Percentiles rank a stretch among this genome's conserved stretches.
Conservation (phyloP, 2,113 vertebrate species). For the Plotosus lineatus region DNA sequence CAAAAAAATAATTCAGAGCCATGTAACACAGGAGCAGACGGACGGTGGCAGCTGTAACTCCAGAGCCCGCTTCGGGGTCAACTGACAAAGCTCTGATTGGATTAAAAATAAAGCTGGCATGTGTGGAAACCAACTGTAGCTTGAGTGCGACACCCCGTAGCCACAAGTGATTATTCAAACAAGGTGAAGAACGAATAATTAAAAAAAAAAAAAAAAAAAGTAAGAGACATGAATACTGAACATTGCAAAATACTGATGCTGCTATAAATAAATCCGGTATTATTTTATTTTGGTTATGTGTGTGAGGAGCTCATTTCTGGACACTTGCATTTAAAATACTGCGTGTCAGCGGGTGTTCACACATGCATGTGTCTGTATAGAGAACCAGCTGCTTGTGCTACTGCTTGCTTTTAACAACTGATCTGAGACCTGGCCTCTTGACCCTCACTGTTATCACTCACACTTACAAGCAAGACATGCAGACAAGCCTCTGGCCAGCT, state of each 20-base stretch:
- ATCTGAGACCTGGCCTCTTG: conserved; percentile 39
- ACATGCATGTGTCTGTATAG: neutral
- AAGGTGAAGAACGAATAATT: neutral
- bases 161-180: neutral
- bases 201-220: too few species aligned
- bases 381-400: neutral
- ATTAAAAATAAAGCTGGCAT: conserved; percentile 53
- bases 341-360: neutral
- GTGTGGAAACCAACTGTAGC: conserved; percentile 29
- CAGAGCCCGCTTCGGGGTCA: neutral
- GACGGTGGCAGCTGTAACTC: conserved; percentile 17
- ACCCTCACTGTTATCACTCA: conserved; percentile 39
- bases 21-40: conserved; percentile 17
- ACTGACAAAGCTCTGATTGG: conserved; percentile 52
- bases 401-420: conserved; percentile 40
- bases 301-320: neutral
- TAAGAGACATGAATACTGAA: too few species aligned
- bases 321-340: conserved; percentile 4
- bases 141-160: neutral
- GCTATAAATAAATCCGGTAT: neutral
- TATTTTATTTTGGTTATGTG: neutral
- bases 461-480: conserved; percentile 13
- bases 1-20: neutral
- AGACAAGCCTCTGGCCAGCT: conserved; percentile 31
- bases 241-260: neutral